Evolutionary conservation across 1,140 invertebrate species (phyloP).

Genomic region (Helicoverpa armigera): DNA sequence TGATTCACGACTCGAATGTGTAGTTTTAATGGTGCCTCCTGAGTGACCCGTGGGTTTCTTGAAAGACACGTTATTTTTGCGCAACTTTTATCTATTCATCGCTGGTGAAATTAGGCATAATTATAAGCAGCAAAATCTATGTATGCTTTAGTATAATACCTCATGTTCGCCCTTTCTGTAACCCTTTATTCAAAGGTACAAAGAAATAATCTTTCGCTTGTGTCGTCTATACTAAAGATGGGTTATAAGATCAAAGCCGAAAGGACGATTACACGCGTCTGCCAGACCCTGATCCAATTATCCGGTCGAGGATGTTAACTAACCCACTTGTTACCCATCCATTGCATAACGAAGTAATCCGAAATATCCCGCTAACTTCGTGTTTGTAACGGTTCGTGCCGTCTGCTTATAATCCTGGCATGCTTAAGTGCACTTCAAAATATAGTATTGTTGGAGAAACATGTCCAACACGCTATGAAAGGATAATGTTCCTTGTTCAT

Average conservation of each 20-base stretch:
- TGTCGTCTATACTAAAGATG: neutral
- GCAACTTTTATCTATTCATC: neutral
- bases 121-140: no score
- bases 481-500: neutral
- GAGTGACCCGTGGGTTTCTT: conserved; percentile 51
- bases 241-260: conserved; percentile 28
- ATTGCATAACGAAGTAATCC: conserved; percentile 17
- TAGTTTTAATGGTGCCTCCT: conserved; percentile 25
- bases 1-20: conserved; percentile 47
- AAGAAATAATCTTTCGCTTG: neutral
- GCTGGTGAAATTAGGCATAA: no score
- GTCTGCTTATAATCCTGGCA: neutral
- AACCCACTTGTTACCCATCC: conserved; percentile 39
- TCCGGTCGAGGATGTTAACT: conserved; percentile 33
- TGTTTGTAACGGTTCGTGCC: neutral
- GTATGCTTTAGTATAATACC: neutral
- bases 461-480: neutral
- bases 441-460: conserved; percentile 3
- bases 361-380: neutral
- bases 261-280: conserved; percentile 20
- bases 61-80: conserved; percentile 44
- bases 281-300: conserved; percentile 28
- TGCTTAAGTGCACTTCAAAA: neutral
- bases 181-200: neutral
- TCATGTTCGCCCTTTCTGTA: neutral